Evolutionary conservation across 2,113 vertebrate genomes (phyloP).

Genomic region (Salvelinus alpinus): DNA sequence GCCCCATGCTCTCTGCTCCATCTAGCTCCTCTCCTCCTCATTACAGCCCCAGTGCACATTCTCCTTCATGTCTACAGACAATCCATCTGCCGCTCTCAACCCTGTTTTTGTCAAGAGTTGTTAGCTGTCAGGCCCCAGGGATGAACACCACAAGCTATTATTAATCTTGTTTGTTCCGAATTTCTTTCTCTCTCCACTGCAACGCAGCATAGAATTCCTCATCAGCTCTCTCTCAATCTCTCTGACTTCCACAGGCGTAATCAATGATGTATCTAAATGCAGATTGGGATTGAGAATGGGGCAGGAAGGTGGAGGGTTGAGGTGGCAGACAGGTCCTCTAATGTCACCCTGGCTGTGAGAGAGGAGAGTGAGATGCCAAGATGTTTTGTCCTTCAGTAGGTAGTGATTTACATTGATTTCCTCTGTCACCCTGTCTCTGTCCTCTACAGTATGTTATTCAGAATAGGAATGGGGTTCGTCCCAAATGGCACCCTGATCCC

Average conservation of each 20-base stretch:
- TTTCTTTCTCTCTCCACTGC: conserved; percentile 52
- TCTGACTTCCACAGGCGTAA: conserved; percentile 60
- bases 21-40: conserved; percentile 43
- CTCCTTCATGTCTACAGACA: conserved; percentile 76
- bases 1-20: conserved; percentile 50
- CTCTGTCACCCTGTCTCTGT: background rate
- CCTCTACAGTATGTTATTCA: background rate
- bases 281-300: conserved; percentile 70
- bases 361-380: conserved; percentile 37
- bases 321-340: conserved; percentile 53
- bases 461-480: no score
- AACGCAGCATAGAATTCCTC: conserved; percentile 55
- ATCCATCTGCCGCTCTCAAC: conserved; percentile 75
- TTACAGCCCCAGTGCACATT: conserved; percentile 71
- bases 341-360: conserved; percentile 63
- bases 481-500: no score
- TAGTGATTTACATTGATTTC: conserved; percentile 14
- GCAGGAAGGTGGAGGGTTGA: conserved; percentile 9
- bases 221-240: conserved; percentile 41
- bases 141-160: conserved; percentile 63
- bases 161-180: conserved; percentile 72
- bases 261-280: conserved; percentile 71
- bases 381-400: conserved; percentile 36
- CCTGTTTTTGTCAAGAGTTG: conserved; percentile 77
- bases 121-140: conserved; percentile 67